Conservation (phyloP, 2,113 vertebrate species). For the Crotalus tigris region DNA sequence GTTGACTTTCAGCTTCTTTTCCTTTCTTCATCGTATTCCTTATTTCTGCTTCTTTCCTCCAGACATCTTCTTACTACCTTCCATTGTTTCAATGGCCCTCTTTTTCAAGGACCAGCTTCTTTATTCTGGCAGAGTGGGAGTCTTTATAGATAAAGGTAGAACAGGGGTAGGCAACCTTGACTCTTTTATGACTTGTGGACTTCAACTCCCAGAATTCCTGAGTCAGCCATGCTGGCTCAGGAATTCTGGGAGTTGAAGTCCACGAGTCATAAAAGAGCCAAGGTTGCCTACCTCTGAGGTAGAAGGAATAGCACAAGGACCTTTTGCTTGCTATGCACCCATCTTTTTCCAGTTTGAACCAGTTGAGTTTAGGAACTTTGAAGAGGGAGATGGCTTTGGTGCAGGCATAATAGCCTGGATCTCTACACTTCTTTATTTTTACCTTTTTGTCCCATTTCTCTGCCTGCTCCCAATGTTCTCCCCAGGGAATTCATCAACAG, state of each 20-base stretch:
- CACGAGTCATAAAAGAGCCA: too few relatives aligned
- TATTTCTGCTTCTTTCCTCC: not conserved
- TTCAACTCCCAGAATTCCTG: too few relatives aligned
- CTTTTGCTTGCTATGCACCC: not conserved
- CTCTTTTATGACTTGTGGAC: too few relatives aligned
- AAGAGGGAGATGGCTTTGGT: too few relatives aligned
- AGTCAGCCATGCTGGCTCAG: too few relatives aligned
- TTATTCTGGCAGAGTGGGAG: not conserved
- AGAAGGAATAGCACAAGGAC: not conserved
- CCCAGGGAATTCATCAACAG: slow-evolving; percentile 73
- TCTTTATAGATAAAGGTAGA: not conserved
- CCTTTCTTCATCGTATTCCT: not conserved
- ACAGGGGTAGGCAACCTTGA: not conserved
- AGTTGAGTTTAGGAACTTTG: not conserved
- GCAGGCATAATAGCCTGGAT: not conserved
- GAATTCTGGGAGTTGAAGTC: too few relatives aligned
- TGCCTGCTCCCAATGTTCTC: not conserved
- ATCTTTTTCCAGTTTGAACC: not conserved
- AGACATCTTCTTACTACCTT: not conserved
- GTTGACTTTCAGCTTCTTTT: not conserved
- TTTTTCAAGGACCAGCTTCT: not conserved
- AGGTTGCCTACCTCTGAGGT: not conserved
- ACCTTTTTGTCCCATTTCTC: not conserved
- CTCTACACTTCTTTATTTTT: not conserved
- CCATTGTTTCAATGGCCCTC: not conserved